Conservation (phyloP, 2,113 vertebrate species). For the Chunga burmeisteri region DNA sequence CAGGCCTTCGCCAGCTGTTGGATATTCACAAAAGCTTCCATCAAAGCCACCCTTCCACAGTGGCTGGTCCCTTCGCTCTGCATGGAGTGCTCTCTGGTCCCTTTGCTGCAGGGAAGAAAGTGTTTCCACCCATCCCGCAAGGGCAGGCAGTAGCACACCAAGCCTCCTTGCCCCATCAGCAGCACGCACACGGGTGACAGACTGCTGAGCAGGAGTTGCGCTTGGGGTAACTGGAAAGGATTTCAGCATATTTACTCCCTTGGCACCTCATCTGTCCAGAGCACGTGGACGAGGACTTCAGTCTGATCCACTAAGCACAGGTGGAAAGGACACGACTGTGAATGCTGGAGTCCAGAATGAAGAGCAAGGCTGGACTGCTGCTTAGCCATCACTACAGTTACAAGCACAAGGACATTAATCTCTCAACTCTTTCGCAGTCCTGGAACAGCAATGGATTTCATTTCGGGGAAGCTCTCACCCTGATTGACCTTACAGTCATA, state of each 20-base stretch:
- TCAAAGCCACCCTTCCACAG: not conserved
- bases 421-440: not conserved
- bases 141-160: not conserved
- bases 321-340: not conserved
- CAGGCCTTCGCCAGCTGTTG: not conserved
- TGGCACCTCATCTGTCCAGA: not conserved
- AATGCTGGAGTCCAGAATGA: not conserved
- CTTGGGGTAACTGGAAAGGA: not conserved
- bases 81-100: not conserved
- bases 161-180: not conserved
- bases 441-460: not conserved
- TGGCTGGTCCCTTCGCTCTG: not conserved
- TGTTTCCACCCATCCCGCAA: not conserved
- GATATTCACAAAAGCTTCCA: not conserved
- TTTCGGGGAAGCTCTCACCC: not conserved
- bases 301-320: not conserved
- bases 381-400: not conserved
- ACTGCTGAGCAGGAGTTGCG: not conserved
- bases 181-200: not conserved
- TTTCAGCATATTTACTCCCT: not conserved
- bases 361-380: not conserved
- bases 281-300: not conserved
- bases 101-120: not conserved
- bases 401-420: not conserved
- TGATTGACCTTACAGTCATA: not conserved